These are phyloP conservation scores for Pomacea maculata DNA, from an alignment of 1,140 invertebrate species.

Conservation along the genomic window DNA sequence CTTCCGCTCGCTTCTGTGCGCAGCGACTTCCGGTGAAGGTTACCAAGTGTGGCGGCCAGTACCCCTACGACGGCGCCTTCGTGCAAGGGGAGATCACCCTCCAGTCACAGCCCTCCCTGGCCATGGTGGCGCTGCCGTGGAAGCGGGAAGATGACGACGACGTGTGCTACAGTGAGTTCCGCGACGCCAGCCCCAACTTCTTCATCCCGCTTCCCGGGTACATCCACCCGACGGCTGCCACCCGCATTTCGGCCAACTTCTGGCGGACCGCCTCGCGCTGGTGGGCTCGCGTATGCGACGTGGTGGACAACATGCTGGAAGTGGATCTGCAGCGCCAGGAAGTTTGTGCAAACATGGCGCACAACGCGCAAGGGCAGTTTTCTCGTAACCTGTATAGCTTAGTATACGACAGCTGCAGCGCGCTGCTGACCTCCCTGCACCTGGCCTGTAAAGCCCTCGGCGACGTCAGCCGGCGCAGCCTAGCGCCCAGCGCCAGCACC, in stretches of 20 bases:
- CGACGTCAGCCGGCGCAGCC: neutral
- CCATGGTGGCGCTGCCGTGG: constrained; percentile 35
- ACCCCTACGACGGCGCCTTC: constrained; percentile 33
- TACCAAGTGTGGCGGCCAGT: constrained; percentile 34
- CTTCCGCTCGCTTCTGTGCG: neutral
- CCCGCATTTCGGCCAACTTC: constrained; percentile 6
- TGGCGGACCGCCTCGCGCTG: constrained; percentile 13
- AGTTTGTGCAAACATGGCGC: constrained; percentile 31
- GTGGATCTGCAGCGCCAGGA: constrained; percentile 24
- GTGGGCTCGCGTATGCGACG: constrained; percentile 18
- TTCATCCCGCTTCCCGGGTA: constrained; percentile 32
- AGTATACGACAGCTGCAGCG: constrained; percentile 30
- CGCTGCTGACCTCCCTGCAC: constrained; percentile 31
- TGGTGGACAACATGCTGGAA: constrained; percentile 20
- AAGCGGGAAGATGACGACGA: constrained; percentile 28
- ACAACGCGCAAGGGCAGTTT: constrained; percentile 23
- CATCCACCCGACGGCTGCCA: constrained; percentile 5
- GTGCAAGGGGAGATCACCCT: constrained; percentile 30
- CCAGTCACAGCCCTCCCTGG: constrained; percentile 20
- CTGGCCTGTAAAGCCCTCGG: constrained; percentile 20
- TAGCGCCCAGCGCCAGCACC: constrained; percentile 3
- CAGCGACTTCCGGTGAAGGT: constrained; percentile 18
- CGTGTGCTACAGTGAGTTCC: constrained; percentile 22
- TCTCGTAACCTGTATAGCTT: constrained; percentile 12
- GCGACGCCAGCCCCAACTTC: constrained; percentile 25